Percentiles rank a stretch among this genome's conserved stretches.
phyloP scores from a whole-genome alignment of 2,113 vertebrate species.

The Callaeas wilsoni region DNA sequence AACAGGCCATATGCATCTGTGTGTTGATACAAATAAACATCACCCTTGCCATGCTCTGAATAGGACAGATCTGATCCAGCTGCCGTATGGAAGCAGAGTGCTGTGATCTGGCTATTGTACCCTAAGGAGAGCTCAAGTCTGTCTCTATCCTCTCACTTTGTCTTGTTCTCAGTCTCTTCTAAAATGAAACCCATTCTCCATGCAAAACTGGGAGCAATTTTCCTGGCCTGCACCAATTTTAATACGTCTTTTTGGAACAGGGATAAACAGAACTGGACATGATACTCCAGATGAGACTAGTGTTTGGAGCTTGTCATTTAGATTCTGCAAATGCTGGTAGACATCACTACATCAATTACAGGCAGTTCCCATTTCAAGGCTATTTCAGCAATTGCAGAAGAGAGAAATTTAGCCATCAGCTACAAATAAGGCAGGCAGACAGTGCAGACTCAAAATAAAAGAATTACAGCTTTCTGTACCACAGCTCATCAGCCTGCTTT shows the following conservation, averaged over 20 bases:
- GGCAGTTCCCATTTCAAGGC: conserved; percentile 27
- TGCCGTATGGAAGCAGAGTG: neutral
- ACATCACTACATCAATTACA: conserved; percentile 4
- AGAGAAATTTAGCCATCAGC: conserved; percentile 33
- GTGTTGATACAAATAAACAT: neutral
- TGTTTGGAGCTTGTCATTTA: conserved; percentile 17
- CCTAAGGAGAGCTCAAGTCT: neutral
- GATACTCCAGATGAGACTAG: neutral
- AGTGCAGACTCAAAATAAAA: neutral
- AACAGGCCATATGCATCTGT: neutral
- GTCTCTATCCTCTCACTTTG: neutral
- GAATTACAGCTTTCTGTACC: neutral
- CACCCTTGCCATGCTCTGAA: neutral
- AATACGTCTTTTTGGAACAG: neutral
- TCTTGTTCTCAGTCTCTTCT: neutral
- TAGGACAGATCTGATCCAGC: neutral
- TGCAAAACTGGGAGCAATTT: neutral
- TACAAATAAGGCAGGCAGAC: neutral
- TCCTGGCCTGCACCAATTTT: neutral
- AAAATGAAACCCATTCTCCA: neutral
- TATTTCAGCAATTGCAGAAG: conserved; percentile 31
- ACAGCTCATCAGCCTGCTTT: neutral
- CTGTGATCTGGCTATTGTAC: neutral
- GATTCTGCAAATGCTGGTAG: conserved; percentile 34
- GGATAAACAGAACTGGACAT: neutral